These are phyloP conservation scores for Simalia tracyae DNA, from an alignment of 2,797 vertebrate genomes.

Conservation along the genomic window DNA sequence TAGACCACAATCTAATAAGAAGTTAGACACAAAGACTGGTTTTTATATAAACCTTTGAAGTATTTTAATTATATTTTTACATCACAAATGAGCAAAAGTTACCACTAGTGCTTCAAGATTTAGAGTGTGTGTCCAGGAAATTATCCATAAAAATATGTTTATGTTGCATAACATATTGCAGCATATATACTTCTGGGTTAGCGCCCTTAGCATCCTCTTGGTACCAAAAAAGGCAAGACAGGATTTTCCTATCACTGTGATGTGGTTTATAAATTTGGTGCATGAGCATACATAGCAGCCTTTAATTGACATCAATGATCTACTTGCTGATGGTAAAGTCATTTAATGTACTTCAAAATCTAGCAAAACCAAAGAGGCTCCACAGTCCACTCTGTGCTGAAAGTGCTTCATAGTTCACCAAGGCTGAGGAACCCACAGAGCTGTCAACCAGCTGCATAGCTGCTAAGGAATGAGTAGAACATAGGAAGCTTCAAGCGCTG, in stretches of 20 bases:
- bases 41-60: slow-evolving; percentile 56
- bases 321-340: slow-evolving; percentile 39
- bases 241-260: slow-evolving; percentile 44
- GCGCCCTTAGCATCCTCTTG: slow-evolving; percentile 40
- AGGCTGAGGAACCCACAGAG: slow-evolving; percentile 16
- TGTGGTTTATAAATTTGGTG: slow-evolving; percentile 42
- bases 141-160: slow-evolving; percentile 45
- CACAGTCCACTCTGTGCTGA: slow-evolving; percentile 29
- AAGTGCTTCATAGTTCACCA: slow-evolving; percentile 55
- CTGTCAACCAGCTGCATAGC: slow-evolving; percentile 89
- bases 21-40: slow-evolving; percentile 49
- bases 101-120: slow-evolving; percentile 41
- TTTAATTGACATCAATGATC: slow-evolving; percentile 18
- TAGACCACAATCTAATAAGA: slow-evolving; percentile 34
- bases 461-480: slow-evolving; percentile 99
- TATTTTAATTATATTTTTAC: slow-evolving; percentile 54
- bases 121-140: slow-evolving; percentile 48
- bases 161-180: slow-evolving; percentile 46
- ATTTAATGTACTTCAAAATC: slow-evolving; percentile 46
- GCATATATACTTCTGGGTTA: slow-evolving; percentile 46
- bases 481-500: slow-evolving; percentile 96
- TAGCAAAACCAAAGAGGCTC: slow-evolving; percentile 38
- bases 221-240: slow-evolving; percentile 33
- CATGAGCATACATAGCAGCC: slow-evolving; percentile 17
- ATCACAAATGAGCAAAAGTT: slow-evolving; percentile 39